These are phyloP conservation scores for Halictus rubicundus DNA, from an alignment of 1,140 invertebrate species.

Conservation along the genomic window DNA sequence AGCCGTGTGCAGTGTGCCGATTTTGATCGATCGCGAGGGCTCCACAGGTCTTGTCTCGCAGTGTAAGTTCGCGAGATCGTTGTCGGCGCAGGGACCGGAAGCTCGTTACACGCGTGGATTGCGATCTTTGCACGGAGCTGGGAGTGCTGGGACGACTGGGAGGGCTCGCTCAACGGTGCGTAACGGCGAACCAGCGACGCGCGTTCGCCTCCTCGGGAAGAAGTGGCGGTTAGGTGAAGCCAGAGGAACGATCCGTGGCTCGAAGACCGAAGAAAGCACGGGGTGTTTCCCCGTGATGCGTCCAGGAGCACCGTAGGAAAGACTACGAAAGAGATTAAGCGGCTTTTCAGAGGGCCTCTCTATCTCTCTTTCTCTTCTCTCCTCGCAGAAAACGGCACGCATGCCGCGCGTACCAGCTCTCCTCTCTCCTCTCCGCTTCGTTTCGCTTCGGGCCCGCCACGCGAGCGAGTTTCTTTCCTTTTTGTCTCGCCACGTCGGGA, in stretches of 20 bases:
- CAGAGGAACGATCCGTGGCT: background rate
- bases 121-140: conserved; percentile 54
- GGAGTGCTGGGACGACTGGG: conserved; percentile 34
- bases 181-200: background rate
- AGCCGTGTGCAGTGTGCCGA: no score
- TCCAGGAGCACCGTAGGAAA: background rate
- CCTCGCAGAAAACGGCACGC: background rate
- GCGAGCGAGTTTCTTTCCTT: conserved; percentile 7
- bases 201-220: background rate
- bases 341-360: background rate
- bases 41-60: background rate
- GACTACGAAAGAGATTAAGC: background rate
- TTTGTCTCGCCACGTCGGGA: conserved; percentile 16
- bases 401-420: background rate
- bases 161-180: conserved; percentile 31
- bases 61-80: conserved; percentile 22
- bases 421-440: background rate
- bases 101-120: conserved; percentile 68
- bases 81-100: conserved; percentile 27
- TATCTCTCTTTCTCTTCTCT: background rate
- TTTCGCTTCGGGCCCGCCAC: background rate
- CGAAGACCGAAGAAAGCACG: background rate
- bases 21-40: no score
- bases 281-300: conserved; percentile 20
- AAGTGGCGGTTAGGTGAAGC: background rate